Evolutionary conservation across 2,888 invertebrate species (phyloP).

Genomic region (Melanchra persicariae): DNA sequence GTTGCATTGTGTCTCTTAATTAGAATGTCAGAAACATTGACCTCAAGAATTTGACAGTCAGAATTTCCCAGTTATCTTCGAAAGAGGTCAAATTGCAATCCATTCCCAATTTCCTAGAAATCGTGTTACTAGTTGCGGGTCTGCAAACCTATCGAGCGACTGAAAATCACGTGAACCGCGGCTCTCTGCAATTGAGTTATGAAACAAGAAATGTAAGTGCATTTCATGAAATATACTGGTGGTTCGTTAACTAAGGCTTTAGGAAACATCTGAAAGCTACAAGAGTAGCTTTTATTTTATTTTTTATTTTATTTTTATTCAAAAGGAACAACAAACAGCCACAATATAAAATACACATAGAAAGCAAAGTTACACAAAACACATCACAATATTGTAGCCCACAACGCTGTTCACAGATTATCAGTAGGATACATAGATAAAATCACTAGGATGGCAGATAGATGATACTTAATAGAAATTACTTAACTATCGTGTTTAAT

Average conservation of each 20-base stretch:
- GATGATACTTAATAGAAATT: too few relatives aligned
- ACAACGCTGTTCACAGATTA: too few relatives aligned
- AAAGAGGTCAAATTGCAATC: conserved; percentile 27
- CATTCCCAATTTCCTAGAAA: conserved; percentile 40
- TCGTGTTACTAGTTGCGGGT: conserved; percentile 27
- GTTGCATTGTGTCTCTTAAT: neutral
- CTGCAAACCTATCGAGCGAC: conserved; percentile 20
- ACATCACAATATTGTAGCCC: too few relatives aligned
- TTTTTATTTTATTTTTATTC: too few relatives aligned
- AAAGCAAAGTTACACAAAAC: too few relatives aligned
- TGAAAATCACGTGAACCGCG: conserved; percentile 18
- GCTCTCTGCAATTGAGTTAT: conserved; percentile 41
- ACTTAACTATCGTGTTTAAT: too few relatives aligned
- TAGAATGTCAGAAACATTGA: neutral
- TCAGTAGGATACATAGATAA: too few relatives aligned
- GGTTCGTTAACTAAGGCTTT: neutral
- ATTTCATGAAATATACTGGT: conserved; percentile 21
- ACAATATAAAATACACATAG: too few relatives aligned
- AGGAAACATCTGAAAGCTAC: conserved; percentile 8
- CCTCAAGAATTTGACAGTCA: neutral
- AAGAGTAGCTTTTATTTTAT: too few relatives aligned
- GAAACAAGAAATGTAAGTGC: conserved; percentile 21
- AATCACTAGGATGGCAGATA: too few relatives aligned
- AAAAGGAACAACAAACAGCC: too few relatives aligned
- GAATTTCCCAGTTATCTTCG: conserved; percentile 6